Evolutionary conservation across 2,888 invertebrate genomes (phyloP), one percentile per base, ranked within the genome.

Genomic region (Pandemis heparana): DNA sequence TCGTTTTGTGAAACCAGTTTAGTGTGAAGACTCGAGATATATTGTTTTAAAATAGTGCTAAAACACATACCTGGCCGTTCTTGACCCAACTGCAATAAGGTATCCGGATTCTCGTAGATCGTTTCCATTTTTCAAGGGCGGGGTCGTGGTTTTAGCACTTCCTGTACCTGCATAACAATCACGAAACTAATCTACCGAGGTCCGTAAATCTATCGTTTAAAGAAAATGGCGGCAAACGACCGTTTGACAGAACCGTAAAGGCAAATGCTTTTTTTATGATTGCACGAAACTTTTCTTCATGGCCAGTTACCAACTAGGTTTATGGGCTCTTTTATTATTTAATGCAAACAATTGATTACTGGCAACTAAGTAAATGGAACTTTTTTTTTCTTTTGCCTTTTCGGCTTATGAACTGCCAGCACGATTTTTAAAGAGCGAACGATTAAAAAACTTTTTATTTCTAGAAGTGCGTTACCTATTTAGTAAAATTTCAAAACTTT

Each of bases 31-130:
- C 0, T 46, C 14, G 6, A 48, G 6, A 1, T 53, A 16, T 16
- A 18, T n/a, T 51, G n/a, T 51, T n/a, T 51, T n/a, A 23, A 23
- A 14, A 48, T 23, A 32, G 41, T 41, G 6, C 56, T 43, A 18
- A 7, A 38, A 53, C 51, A 12, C 23, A n/a, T 83, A 95, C 95
- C 94, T 89, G 7, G 95, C 90, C 43, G 94, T 91, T 84, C 94
- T 91, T 12, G 95, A 95, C 5, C 94, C 94, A 0, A 95, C 92
- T 7, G 94, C 91, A 78, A 95, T 92, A 67, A 95, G 84, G 79
- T 94, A 95, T 38, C 92, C 94, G 9, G 92, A 87, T 74, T 90
- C 92, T 12, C 93, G 84, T 59, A 92, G 75, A 51, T 94, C 94
- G 64, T 81, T 90, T 5, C 94, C 94, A 69, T 94, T 94, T 78